phyloP scores from a whole-genome alignment of 2,113 vertebrate species.

The Chamaetylas fuelleborni region DNA sequence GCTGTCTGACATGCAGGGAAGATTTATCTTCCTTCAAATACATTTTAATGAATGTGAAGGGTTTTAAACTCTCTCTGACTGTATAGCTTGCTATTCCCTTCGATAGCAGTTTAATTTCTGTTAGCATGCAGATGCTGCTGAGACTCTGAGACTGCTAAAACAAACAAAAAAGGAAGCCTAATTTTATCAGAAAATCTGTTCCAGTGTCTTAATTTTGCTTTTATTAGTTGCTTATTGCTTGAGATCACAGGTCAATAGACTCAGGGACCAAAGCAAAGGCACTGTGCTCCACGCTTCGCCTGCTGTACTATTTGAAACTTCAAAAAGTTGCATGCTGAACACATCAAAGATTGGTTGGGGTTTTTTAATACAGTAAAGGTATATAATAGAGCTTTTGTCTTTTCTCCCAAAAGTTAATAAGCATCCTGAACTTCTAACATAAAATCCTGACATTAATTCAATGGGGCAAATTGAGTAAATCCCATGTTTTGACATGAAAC shows the following conservation, averaged over 20 bases:
- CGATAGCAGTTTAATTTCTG: conserved; percentile 49
- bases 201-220: conserved; percentile 21
- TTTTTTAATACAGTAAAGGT: conserved; percentile 54
- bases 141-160: neutral
- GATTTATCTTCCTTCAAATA: conserved; percentile 67
- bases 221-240: conserved; percentile 39
- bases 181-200: conserved; percentile 32
- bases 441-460: conserved; percentile 58
- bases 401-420: conserved; percentile 69
- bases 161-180: neutral
- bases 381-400: conserved; percentile 68
- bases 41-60: conserved; percentile 62
- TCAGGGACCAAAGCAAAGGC: neutral
- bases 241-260: conserved; percentile 47
- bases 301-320: conserved; percentile 56
- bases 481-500: conserved; percentile 48
- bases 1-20: conserved; percentile 27
- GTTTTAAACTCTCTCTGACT: conserved; percentile 20
- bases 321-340: conserved; percentile 36
- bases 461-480: conserved; percentile 40
- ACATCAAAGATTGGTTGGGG: conserved; percentile 66
- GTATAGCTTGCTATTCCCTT: neutral
- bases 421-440: conserved; percentile 56
- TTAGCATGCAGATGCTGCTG: neutral
- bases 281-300: conserved; percentile 37